phyloP scores from a whole-genome alignment of 2,888 invertebrate genomes.

The Rotaria macrura region DNA sequence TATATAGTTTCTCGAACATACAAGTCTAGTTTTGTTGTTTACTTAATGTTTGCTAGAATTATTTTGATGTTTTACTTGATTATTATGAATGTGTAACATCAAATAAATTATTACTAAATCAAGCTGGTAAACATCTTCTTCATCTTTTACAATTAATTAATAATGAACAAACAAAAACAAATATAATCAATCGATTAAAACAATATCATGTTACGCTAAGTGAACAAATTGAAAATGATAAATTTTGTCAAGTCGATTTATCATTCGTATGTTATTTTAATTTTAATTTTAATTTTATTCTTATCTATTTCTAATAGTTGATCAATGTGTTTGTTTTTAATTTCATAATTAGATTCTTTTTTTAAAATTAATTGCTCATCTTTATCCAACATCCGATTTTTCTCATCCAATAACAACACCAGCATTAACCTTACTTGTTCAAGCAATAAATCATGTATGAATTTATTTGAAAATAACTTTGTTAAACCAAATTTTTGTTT shows the following conservation, averaged over 20 bases:
- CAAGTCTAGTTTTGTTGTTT: background rate
- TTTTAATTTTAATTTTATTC: background rate
- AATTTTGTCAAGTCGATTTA: background rate
- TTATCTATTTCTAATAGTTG: no score
- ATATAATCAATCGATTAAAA: constrained; percentile 14
- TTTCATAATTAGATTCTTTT: constrained; percentile 57
- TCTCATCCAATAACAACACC: constrained; percentile 78
- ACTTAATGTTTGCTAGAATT: no score
- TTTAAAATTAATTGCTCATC: constrained; percentile 66
- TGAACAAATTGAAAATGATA: background rate
- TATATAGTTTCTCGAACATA: no score
- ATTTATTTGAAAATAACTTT: constrained; percentile 9
- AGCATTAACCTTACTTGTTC: constrained; percentile 67
- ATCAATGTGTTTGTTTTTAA: no score
- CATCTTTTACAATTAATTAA: background rate
- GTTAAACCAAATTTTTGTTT: background rate
- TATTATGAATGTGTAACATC: background rate
- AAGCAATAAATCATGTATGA: constrained; percentile 57
- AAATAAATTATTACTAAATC: background rate
- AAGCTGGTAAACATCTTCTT: background rate
- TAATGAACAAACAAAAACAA: constrained; percentile 20
- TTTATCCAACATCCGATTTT: constrained; percentile 82
- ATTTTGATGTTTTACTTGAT: background rate
- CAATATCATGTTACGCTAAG: background rate
- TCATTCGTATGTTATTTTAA: background rate